Percentiles rank a stretch among this genome's conserved stretches.
phyloP scores from a whole-genome alignment of 2,113 vertebrate species.

The Turnix velox region DNA sequence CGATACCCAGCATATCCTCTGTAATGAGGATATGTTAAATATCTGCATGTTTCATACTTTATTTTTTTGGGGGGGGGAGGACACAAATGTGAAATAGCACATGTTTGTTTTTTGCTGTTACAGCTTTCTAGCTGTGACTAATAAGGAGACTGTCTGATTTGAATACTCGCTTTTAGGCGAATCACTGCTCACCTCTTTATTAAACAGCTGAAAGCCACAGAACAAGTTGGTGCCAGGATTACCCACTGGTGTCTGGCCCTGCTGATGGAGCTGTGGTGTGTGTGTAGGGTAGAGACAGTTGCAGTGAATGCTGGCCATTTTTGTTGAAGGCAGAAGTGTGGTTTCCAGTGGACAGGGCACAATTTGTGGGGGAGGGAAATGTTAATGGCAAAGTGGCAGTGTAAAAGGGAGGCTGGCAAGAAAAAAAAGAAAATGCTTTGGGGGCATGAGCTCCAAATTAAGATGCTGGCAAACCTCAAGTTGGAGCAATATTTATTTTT shows the following conservation, averaged over 20 bases:
- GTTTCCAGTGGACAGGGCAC: constrained; percentile 6
- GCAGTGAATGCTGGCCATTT: constrained; percentile 26
- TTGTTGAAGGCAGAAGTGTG: background rate
- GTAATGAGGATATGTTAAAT: background rate
- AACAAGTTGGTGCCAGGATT: constrained; percentile 33
- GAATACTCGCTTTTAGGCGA: constrained; percentile 9
- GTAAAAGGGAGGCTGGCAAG: background rate
- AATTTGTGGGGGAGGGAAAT: background rate
- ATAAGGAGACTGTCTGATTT: background rate
- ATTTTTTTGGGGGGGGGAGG: background rate
- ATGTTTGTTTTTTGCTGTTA: background rate
- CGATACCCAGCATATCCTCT: too few relatives aligned
- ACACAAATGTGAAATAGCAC: background rate
- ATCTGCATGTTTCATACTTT: background rate
- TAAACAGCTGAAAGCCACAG: constrained; percentile 1
- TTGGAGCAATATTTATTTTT: constrained; percentile 58
- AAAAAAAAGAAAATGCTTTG: background rate
- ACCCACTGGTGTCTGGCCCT: constrained; percentile 31
- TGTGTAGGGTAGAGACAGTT: background rate
- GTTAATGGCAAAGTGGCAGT: background rate
- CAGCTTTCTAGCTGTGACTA: background rate
- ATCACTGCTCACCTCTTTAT: background rate
- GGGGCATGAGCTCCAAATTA: constrained; percentile 29
- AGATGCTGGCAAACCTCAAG: constrained; percentile 41
- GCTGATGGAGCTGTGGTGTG: background rate